Conservation (phyloP, 2,113 vertebrate species). For the Tamias sibiricus region DNA sequence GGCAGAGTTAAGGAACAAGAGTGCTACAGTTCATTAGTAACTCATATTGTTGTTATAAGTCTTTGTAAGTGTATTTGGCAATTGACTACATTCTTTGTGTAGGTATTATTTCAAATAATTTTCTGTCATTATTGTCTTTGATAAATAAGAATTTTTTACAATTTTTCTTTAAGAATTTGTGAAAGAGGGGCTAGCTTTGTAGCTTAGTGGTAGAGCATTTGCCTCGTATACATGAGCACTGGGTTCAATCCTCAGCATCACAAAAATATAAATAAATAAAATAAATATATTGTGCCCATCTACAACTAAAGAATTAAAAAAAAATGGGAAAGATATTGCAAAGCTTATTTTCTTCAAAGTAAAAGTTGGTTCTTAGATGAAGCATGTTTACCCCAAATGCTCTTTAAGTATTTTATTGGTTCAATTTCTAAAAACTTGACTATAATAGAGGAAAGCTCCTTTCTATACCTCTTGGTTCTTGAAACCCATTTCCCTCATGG, state of each 20-base stretch:
- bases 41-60: neutral
- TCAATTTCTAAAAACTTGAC: neutral
- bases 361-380: neutral
- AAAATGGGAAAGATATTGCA: neutral
- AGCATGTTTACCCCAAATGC: neutral
- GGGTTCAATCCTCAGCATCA: too few relatives aligned
- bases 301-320: too few relatives aligned
- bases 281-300: too few relatives aligned
- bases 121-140: neutral
- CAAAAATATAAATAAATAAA: too few relatives aligned
- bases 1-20: neutral
- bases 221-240: too few relatives aligned
- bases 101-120: neutral
- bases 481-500: neutral
- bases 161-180: neutral
- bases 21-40: neutral
- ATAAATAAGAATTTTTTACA: neutral
- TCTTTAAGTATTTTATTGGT: neutral
- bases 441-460: neutral
- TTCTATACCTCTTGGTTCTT: neutral
- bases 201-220: too few relatives aligned
- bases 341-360: neutral
- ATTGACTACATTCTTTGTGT: neutral
- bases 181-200: too few relatives aligned
- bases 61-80: neutral